A percentile compares a stretch with the other conserved stretches of the same genome.
phyloP scores from a whole-genome alignment of 2,888 invertebrate genomes.

The Mimas tiliae region DNA sequence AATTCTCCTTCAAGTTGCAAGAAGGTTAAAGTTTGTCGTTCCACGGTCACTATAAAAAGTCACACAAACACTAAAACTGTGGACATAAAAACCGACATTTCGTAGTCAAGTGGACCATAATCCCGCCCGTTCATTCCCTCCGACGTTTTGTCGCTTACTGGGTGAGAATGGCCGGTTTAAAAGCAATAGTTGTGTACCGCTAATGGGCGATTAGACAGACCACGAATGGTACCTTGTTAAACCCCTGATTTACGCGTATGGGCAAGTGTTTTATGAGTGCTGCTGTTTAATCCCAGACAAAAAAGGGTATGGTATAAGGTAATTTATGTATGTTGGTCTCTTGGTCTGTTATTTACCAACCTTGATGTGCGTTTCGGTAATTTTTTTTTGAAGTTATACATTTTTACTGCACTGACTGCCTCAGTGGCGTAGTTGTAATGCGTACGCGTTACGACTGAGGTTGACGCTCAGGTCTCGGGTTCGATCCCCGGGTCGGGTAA shows the following conservation, averaged over 20 bases:
- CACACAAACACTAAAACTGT: not conserved
- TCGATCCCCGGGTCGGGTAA: no score
- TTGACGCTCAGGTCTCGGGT: no score
- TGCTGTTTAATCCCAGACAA: not conserved
- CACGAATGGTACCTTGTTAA: constrained; percentile 6
- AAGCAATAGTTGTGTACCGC: constrained; percentile 30
- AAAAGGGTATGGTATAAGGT: no score
- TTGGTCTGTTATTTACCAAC: no score
- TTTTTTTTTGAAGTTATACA: no score
- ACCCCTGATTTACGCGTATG: constrained; percentile 1
- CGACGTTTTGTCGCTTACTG: constrained; percentile 48
- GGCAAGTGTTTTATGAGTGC: not conserved
- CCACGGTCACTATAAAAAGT: not conserved
- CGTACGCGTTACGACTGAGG: no score
- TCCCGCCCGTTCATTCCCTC: constrained; percentile 46
- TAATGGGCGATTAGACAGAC: constrained; percentile 38
- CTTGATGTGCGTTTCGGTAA: no score
- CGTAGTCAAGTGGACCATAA: constrained; percentile 40
- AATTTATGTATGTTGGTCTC: no score
- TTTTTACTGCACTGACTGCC: no score
- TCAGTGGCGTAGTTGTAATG: no score
- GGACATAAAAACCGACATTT: not conserved
- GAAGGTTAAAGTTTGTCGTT: not conserved
- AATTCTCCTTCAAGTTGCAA: not conserved
- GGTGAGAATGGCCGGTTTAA: constrained; percentile 36